A percentile compares a stretch with the other conserved stretches of the same genome.
These are phyloP conservation scores for Serilophus lunatus DNA, from an alignment of 2,113 vertebrate genomes.

Conservation along the genomic window DNA sequence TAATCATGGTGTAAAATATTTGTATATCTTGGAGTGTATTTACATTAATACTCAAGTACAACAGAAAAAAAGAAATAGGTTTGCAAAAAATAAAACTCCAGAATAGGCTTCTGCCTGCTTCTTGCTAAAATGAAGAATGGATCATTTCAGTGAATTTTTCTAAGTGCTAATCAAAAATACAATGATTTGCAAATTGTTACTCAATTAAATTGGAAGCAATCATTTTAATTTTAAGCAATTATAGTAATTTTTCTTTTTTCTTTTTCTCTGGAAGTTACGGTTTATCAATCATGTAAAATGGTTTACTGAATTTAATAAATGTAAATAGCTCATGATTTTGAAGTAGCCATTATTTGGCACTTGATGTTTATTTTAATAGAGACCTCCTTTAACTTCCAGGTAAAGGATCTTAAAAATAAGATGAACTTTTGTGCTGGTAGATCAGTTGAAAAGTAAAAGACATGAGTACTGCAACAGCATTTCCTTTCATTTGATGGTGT, in stretches of 20 bases:
- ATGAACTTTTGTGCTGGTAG: background rate
- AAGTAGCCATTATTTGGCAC: background rate
- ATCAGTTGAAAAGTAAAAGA: background rate
- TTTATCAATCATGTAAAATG: background rate
- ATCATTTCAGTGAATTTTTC: background rate
- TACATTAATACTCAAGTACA: background rate
- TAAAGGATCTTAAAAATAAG: background rate
- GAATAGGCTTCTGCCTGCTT: background rate
- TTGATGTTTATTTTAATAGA: background rate
- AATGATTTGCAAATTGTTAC: background rate
- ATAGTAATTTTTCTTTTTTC: background rate
- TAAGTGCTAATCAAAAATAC: conserved; percentile 8
- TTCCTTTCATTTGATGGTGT: background rate
- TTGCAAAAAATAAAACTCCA: conserved; percentile 3
- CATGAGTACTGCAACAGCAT: background rate
- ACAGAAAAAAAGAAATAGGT: background rate
- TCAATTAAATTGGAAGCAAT: background rate
- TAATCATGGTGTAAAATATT: background rate
- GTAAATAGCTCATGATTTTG: background rate
- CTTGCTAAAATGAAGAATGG: background rate
- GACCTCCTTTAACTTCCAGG: background rate
- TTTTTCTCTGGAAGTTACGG: background rate
- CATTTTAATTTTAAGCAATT: conserved; percentile 7
- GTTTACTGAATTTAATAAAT: background rate
- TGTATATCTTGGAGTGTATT: background rate